Base-by-base conservation (phyloP, 1,140 invertebrate species). In the Heterodera carotae region DNA sequence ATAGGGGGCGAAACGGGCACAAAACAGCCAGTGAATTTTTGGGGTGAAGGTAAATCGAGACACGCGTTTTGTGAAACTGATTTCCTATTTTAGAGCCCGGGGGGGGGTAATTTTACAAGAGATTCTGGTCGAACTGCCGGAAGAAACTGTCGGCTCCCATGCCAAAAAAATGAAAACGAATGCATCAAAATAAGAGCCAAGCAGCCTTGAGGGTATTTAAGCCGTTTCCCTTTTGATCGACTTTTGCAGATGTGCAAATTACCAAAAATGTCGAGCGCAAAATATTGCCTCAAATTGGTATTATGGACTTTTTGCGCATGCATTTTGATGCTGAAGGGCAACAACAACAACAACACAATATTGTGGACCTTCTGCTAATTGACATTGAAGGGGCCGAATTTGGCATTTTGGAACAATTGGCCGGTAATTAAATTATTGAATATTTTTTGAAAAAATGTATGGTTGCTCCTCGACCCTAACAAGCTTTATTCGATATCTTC, bases 331-430 rank as follows among this genome's bases (percentile, higher is more conserved):
- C n/a, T n/a, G n/a, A n/a, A 6, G 33, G 36, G 36, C 36, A n/a
- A n/a, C n/a, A n/a, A n/a, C n/a, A n/a, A n/a, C n/a, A n/a, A 29
- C 27, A 27, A 66, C 33, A 29, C 15, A 34, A 66, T 1, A 7
- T 59, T 22, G 27, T 74, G 8, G 71, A 74, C 36, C 36, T 74
- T 34, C 27, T 74, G 53, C 56, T 74, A n/a, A 60, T 74, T 25
- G 71, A 74, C 56, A 34, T 74, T 56, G 71, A 74, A 34, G 71
- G 71, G 15, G 71, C 71, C 33, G 71, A 74, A 34, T 74, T 74
- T 60, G 71, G 71, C 34, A 74, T 74, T 74, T 60, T 74, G 36
- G 71, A 74, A 25, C 31, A 74, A 25, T 59, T 74, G 25, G 25
- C 33, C 34, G 71, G 71, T 64, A 74, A 74, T 8, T 74, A 27